A percentile compares a stretch with the other conserved stretches of the same genome.
phyloP scores from a whole-genome alignment of 2,113 vertebrate species.

The Passerina amoena region DNA sequence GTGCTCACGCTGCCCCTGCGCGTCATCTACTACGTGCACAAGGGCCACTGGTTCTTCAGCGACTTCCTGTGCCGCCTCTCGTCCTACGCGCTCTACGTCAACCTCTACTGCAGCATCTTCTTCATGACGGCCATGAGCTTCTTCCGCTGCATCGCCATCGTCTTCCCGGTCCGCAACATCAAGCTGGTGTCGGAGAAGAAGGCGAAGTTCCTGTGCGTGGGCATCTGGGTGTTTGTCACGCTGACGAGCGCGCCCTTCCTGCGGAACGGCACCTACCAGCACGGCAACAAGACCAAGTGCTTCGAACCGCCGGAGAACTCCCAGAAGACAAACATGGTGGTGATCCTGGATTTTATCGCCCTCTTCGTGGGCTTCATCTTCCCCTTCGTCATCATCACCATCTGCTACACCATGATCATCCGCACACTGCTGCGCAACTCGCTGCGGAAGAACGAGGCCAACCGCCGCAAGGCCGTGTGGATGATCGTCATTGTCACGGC shows the following conservation, averaged over 20 bases:
- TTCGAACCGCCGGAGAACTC: slow-evolving; percentile 82
- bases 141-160: slow-evolving; percentile 93
- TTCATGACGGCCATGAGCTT: slow-evolving; percentile 97
- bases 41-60: slow-evolving; percentile 85
- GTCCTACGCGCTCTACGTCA: slow-evolving; percentile 90
- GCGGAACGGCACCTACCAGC: slow-evolving; percentile 59
- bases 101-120: slow-evolving; percentile 96
- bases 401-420: slow-evolving; percentile 91
- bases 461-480: slow-evolving; percentile 82
- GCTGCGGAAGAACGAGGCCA: slow-evolving; percentile 73
- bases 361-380: slow-evolving; percentile 84
- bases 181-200: slow-evolving; percentile 79
- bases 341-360: slow-evolving; percentile 84
- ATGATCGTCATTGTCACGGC: slow-evolving; percentile 92
- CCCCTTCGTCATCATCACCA: slow-evolving; percentile 86
- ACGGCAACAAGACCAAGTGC: slow-evolving; percentile 89
- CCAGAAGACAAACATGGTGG: slow-evolving; percentile 50
- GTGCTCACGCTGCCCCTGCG: slow-evolving; percentile 90
- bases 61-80: slow-evolving; percentile 89
- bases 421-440: slow-evolving; percentile 80
- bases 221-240: slow-evolving; percentile 90
- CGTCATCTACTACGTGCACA: slow-evolving; percentile 87
- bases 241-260: slow-evolving; percentile 85
- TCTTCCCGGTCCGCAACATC: slow-evolving; percentile 89
- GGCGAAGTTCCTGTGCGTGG: slow-evolving; percentile 76